These are phyloP conservation scores for Girardia tigrina DNA, from an alignment of 2,888 invertebrate species.

Conservation along the genomic window DNA sequence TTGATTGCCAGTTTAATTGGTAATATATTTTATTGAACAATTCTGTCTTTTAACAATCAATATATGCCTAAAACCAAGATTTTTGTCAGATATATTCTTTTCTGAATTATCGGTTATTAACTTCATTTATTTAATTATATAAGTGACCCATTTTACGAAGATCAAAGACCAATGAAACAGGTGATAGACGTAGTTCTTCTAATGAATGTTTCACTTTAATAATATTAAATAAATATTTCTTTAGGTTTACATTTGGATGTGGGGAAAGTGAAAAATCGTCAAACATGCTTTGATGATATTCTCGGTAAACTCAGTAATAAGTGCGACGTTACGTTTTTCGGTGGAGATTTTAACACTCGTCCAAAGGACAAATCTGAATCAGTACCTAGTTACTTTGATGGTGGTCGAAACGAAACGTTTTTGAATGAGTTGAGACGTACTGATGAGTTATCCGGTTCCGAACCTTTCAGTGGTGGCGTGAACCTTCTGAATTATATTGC, in stretches of 20 bases:
- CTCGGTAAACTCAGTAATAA: background rate
- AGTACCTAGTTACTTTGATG: background rate
- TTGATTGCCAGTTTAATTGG: too few relatives aligned
- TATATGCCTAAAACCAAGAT: too few relatives aligned
- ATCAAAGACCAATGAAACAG: too few relatives aligned
- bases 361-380: background rate
- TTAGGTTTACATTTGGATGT: background rate
- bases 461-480: constrained; percentile 1
- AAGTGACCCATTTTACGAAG: too few relatives aligned
- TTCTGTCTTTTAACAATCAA: too few relatives aligned
- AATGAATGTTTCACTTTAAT: too few relatives aligned
- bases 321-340: constrained; percentile 3
- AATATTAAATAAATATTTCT: too few relatives aligned
- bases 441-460: background rate
- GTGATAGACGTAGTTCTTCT: too few relatives aligned
- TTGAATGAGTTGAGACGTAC: background rate
- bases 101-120: too few relatives aligned
- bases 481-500: background rate
- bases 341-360: background rate
- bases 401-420: background rate
- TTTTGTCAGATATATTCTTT: too few relatives aligned
- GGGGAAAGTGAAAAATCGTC: background rate
- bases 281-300: background rate
- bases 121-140: too few relatives aligned
- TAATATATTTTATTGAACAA: too few relatives aligned